Evolutionary conservation across 2,888 invertebrate species (phyloP).

Genomic region (Agrypnus murinus): DNA sequence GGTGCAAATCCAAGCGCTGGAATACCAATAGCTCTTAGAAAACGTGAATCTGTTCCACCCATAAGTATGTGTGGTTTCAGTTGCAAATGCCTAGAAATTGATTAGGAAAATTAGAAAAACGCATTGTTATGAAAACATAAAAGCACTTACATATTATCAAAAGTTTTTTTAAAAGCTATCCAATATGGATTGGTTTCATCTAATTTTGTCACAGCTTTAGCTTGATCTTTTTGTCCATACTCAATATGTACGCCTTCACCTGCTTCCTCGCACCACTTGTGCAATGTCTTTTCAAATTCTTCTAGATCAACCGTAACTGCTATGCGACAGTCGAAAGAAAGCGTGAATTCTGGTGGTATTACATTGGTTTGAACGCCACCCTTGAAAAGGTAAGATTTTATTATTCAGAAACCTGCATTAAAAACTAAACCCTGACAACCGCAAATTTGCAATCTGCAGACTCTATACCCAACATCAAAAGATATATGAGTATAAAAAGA

Average conservation of each 20-base stretch:
- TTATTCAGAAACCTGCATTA: too few species aligned
- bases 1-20: neutral
- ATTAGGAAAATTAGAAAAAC: too few species aligned
- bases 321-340: conserved; percentile 84
- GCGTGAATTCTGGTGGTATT: conserved; percentile 86
- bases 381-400: too few species aligned
- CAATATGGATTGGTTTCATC: conserved; percentile 76
- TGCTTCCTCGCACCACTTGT: conserved; percentile 73
- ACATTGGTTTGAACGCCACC: conserved; percentile 95
- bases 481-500: too few species aligned
- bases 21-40: neutral
- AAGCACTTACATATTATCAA: conserved; percentile 69
- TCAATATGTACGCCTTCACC: conserved; percentile 75
- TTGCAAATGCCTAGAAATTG: neutral
- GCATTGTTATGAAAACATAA: too few species aligned
- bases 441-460: too few species aligned
- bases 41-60: neutral
- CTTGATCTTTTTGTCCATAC: conserved; percentile 74
- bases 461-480: too few species aligned
- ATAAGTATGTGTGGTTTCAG: neutral
- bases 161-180: conserved; percentile 74
- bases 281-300: conserved; percentile 74
- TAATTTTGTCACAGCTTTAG: conserved; percentile 72
- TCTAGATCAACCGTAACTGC: conserved; percentile 77
- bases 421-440: too few species aligned